A percentile compares a stretch with the other conserved stretches of the same genome.
Conservation (phyloP, 2,797 vertebrate genomes). For the Pangasius macronema region DNA sequence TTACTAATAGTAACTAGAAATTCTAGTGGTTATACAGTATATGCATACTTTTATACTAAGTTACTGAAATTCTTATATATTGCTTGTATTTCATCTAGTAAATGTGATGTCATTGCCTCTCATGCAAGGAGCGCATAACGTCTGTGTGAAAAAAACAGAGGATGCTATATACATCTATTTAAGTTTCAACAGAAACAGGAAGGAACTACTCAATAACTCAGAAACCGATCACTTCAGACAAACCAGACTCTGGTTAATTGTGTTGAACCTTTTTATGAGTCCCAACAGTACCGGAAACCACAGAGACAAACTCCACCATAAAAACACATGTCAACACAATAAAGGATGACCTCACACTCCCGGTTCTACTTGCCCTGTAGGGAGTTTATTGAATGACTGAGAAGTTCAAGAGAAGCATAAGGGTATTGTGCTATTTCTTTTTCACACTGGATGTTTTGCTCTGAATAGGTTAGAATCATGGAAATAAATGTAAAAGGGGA, state of each 20-base stretch:
- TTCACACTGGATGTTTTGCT: neutral
- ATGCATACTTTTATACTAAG: neutral
- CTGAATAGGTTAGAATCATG: neutral
- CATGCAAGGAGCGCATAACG: neutral
- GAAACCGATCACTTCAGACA: slow-evolving; percentile 26
- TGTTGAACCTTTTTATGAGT: slow-evolving; percentile 27
- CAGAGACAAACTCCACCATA: slow-evolving; percentile 31
- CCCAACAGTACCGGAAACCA: slow-evolving; percentile 18
- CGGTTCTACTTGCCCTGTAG: neutral
- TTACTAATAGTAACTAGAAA: neutral
- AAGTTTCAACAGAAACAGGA: slow-evolving; percentile 34
- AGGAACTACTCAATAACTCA: neutral
- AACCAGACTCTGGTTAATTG: slow-evolving; percentile 19
- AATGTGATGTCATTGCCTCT: neutral
- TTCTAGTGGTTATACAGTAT: neutral
- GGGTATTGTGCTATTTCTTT: neutral
- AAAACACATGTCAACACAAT: slow-evolving; percentile 31
- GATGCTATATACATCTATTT: neutral
- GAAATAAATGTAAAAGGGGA: neutral
- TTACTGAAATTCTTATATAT: neutral
- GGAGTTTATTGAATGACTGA: neutral
- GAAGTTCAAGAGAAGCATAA: neutral
- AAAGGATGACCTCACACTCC: slow-evolving; percentile 14
- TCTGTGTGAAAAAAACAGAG: slow-evolving; percentile 6
- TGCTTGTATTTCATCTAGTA: neutral